phyloP scores from a whole-genome alignment of 1,140 invertebrate species.

The Octopus sinensis region DNA sequence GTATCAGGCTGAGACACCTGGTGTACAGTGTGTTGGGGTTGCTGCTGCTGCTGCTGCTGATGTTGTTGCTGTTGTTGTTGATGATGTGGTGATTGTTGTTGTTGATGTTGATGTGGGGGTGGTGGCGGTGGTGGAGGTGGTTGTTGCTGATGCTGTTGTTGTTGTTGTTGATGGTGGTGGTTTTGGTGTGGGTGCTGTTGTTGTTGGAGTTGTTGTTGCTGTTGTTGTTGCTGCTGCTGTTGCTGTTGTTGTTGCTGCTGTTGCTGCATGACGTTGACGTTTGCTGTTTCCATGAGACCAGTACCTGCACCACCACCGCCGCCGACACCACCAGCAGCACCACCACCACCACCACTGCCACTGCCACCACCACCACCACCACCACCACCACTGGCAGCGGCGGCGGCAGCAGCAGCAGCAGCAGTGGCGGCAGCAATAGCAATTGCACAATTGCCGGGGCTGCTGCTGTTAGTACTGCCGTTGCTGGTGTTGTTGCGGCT shows the following conservation, averaged over 20 bases:
- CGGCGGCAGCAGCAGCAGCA: neutral
- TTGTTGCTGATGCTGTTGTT: conserved; percentile 9
- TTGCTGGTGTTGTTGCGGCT: neutral
- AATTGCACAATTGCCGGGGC: neutral
- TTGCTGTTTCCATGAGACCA: neutral
- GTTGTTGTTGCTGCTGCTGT: neutral
- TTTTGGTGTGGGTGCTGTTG: neutral
- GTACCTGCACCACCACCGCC: neutral
- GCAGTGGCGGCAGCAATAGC: neutral
- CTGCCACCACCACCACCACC: neutral
- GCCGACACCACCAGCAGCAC: neutral
- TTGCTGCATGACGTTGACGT: conserved; percentile 10
- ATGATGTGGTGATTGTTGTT: conserved; percentile 3
- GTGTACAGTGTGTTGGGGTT: neutral
- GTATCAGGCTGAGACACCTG: neutral
- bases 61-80: neutral
- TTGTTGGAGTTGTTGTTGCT: neutral
- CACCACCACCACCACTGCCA: neutral
- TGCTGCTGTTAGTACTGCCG: neutral
- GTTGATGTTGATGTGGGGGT: neutral
- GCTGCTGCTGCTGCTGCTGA: conserved; percentile 5
- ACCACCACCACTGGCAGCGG: neutral
- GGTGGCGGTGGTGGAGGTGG: neutral
- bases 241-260: conserved; percentile 22
- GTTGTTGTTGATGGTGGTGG: conserved; percentile 12